A percentile compares a stretch with the other conserved stretches of the same genome.
Conservation (phyloP, 2,113 vertebrate species). For the Brachyistius frenatus region DNA sequence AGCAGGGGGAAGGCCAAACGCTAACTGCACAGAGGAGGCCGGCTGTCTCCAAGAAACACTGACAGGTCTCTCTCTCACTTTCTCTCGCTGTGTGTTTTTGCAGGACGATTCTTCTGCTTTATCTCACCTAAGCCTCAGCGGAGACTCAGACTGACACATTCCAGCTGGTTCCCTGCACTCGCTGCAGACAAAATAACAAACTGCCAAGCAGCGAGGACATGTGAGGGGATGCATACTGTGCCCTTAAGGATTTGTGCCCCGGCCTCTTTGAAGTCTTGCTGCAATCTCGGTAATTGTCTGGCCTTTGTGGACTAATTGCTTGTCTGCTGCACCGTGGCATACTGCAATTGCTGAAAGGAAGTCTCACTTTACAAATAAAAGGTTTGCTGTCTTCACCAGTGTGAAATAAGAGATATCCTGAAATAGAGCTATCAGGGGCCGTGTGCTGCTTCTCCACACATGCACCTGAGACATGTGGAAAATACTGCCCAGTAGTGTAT, state of each 20-base stretch:
- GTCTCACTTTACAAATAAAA: conserved; percentile 41
- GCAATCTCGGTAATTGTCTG: conserved; percentile 73
- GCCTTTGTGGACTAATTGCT: conserved; percentile 81
- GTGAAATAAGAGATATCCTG: not conserved
- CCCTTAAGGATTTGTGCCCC: conserved; percentile 68
- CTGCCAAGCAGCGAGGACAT: conserved; percentile 43
- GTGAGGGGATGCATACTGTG: conserved; percentile 53
- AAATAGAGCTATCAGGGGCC: conserved; percentile 45
- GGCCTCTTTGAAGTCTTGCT: conserved; percentile 70
- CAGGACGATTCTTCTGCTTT: conserved; percentile 39
- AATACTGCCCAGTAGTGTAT: not conserved
- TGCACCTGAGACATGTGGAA: conserved; percentile 18
- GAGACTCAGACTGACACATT: conserved; percentile 63
- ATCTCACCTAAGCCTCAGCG: conserved; percentile 48
- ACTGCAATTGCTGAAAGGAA: conserved; percentile 45
- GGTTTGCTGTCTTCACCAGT: conserved; percentile 16
- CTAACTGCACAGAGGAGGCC: conserved; percentile 38
- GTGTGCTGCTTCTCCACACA: conserved; percentile 5
- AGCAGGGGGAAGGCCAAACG: conserved; percentile 39
- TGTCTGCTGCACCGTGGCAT: conserved; percentile 60
- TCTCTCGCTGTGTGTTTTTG: conserved; percentile 24
- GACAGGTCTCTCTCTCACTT: conserved; percentile 40
- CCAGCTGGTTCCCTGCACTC: conserved; percentile 55
- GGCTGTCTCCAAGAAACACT: conserved; percentile 34
- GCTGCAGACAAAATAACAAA: conserved; percentile 67